A percentile compares a stretch with the other conserved stretches of the same genome.
These are phyloP conservation scores for Caenorhabditis doughertyi DNA, from an alignment of 2,888 invertebrate species.

Conservation along the genomic window DNA sequence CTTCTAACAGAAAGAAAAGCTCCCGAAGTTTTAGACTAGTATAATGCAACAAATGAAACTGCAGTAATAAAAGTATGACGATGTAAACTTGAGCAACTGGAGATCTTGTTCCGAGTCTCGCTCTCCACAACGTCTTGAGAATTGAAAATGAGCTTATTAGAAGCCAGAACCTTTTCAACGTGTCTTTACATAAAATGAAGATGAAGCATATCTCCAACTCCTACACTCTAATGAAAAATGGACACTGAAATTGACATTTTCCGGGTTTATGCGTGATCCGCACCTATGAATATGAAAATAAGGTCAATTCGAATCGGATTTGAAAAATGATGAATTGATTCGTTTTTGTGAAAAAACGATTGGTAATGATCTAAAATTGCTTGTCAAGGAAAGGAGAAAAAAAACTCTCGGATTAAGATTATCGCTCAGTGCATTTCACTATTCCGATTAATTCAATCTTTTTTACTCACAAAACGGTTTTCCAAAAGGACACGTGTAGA, in stretches of 20 bases:
- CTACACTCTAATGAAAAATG: slow-evolving; percentile 42
- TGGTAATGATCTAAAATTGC: neutral
- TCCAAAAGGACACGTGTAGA: neutral
- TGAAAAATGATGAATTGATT: neutral
- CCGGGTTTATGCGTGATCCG: slow-evolving; percentile 33
- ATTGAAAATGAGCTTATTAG: slow-evolving; percentile 59
- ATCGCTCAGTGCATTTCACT: neutral
- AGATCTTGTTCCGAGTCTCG: slow-evolving; percentile 7
- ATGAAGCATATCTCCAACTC: slow-evolving; percentile 1
- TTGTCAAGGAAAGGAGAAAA: neutral
- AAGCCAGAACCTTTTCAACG: neutral
- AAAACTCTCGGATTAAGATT: neutral
- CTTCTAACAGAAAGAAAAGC: neutral
- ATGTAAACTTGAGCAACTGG: slow-evolving; percentile 9
- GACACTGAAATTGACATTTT: slow-evolving; percentile 25
- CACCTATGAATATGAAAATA: slow-evolving; percentile 15
- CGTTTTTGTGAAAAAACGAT: neutral
- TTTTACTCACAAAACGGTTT: neutral
- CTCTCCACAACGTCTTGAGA: slow-evolving; percentile 50
- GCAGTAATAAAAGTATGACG: slow-evolving; percentile 12
- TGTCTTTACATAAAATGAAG: slow-evolving; percentile 9
- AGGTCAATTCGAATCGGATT: neutral
- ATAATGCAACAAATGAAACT: neutral
- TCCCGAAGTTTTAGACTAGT: neutral
- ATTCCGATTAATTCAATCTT: neutral